Conservation (phyloP, 2,888 invertebrate genomes). For the Athalia circularis region DNA sequence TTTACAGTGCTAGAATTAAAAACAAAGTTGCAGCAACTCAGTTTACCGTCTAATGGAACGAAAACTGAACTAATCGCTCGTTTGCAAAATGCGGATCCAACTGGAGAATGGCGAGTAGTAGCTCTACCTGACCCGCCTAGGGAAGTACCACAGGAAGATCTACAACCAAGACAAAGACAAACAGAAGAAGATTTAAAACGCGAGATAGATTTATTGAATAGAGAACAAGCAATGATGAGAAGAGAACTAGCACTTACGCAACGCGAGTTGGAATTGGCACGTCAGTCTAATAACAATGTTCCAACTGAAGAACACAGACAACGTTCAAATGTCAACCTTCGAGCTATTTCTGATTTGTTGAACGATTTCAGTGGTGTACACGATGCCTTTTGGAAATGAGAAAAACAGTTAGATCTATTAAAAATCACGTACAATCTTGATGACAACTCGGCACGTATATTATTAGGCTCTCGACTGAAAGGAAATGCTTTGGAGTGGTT, state of each 20-base stretch:
- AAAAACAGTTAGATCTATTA: constrained; percentile 43
- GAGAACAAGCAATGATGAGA: constrained; percentile 49
- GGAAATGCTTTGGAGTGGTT: constrained; percentile 45
- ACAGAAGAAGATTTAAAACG: not conserved
- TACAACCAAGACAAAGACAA: not conserved
- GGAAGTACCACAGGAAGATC: not conserved
- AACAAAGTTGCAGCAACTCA: not conserved
- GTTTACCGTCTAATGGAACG: not conserved
- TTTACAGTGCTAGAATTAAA: constrained; percentile 22
- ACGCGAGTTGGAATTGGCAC: constrained; percentile 47
- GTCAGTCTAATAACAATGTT: not conserved
- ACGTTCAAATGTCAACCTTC: not conserved
- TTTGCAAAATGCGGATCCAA: not conserved
- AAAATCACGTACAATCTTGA: constrained; percentile 39
- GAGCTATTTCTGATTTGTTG: not conserved
- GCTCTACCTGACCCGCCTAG: too few relatives aligned
- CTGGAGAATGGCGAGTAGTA: not conserved
- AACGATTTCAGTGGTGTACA: constrained; percentile 30
- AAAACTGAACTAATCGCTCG: not conserved
- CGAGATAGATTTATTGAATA: constrained; percentile 25
- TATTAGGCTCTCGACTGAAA: constrained; percentile 50
- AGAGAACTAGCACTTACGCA: constrained; percentile 47
- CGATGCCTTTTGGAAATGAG: constrained; percentile 44
- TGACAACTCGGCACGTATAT: constrained; percentile 45
- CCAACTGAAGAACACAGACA: not conserved